Evolutionary conservation across 2,797 vertebrate genomes (phyloP), one percentile per base, ranked within the genome.

Genomic region (Lates japonicus): DNA sequence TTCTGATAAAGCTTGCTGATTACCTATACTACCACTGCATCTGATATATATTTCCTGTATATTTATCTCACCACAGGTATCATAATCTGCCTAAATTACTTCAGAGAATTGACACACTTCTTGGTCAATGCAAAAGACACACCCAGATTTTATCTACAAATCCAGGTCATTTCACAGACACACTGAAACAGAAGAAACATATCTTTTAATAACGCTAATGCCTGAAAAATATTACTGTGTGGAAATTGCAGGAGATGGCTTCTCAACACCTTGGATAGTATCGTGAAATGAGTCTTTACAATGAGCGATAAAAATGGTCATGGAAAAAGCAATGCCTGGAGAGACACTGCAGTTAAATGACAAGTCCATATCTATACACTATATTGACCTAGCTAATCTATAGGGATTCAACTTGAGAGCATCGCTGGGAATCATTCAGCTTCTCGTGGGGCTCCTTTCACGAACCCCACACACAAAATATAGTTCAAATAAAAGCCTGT

Each of bases 361-460:
- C 55, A 68, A 51, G 25, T 59, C 14, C 37, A 44, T 46, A 58
- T 55, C 49, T 63, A 33, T 46, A 67, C 31, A 8, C 3, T 8
- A 9, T 75, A 90, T 87, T 85, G 83, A 92, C 88, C 49, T 19
- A 64, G n/a, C 10, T n/a, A 41, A 59, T 80, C 81, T 14, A 25
- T 19, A 64, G 16, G 10, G 64, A 54, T 68, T 66, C 39, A 29
- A 52, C 76, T 67, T 59, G 2, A 52, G 65, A n/a, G 65, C 62
- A 62, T 29, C 33, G 8, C 20, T 70, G 64, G 51, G 55, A n/a
- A 74, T 70, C 57, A 66, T 76, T 75, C 22, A 66, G 42, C 22
- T 59, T 55, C 33, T 44, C 48, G 11, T 51, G 19, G 48, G 48
- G 61, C 59, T 58, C 39, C 14, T 82, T 63, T 72, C 64, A 79